Evolutionary conservation across 2,797 vertebrate genomes (phyloP).

Genomic region (Macroramphosus scolopax): DNA sequence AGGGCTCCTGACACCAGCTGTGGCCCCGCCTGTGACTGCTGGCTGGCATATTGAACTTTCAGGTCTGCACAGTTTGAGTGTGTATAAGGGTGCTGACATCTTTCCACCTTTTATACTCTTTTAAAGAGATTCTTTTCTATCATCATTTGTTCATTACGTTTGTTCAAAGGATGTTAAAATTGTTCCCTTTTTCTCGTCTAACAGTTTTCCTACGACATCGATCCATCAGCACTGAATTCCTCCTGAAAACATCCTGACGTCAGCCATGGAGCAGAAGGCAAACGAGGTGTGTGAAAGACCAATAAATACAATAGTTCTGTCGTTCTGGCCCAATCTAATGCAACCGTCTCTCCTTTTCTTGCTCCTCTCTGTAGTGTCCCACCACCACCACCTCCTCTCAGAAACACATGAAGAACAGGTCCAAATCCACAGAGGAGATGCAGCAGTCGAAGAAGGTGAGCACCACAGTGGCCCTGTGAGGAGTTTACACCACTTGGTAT

Average conservation of each 20-base stretch:
- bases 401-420: constrained; percentile 83
- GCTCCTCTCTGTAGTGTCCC: constrained; percentile 52
- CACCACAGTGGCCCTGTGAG: too few species aligned
- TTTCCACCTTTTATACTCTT: too few species aligned
- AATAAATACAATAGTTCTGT: not conserved
- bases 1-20: constrained; percentile 46
- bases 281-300: constrained; percentile 48
- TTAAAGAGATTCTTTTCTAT: too few species aligned
- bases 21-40: constrained; percentile 33
- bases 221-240: constrained; percentile 9
- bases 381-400: constrained; percentile 79
- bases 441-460: constrained; percentile 83
- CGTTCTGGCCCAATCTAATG: constrained; percentile 1
- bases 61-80: too few species aligned
- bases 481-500: not conserved
- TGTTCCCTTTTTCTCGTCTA: not conserved
- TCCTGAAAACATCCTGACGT: constrained; percentile 16
- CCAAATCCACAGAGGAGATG: constrained; percentile 85
- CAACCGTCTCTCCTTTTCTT: not conserved
- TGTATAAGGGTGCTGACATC: not conserved
- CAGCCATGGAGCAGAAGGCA: constrained; percentile 76
- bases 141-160: too few species aligned
- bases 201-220: constrained; percentile 10
- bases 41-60: too few species aligned
- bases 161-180: too few species aligned